Percentiles rank a stretch among this genome's conserved stretches.
phyloP scores from a whole-genome alignment of 2,113 vertebrate genomes.

The Hemichromis elongatus region DNA sequence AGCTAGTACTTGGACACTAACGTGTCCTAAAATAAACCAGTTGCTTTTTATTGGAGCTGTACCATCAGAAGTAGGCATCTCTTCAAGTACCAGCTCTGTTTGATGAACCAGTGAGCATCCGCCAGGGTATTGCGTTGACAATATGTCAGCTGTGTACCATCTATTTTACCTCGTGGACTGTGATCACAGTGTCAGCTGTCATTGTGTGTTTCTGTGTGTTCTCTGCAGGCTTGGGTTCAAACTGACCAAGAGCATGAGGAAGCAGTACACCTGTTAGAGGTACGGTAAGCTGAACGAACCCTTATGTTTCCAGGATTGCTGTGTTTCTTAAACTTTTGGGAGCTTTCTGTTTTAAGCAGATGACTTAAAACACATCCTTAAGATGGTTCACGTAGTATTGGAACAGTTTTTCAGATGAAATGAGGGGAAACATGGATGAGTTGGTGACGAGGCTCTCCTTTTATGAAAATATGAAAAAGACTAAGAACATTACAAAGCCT shows the following conservation, averaged over 20 bases:
- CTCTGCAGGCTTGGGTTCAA: constrained; percentile 82
- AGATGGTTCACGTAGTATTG: neutral
- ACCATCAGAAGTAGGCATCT: constrained; percentile 7
- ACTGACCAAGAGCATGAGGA: constrained; percentile 86
- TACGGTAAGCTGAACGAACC: constrained; percentile 55
- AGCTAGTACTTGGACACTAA: neutral
- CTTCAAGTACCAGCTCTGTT: constrained; percentile 3
- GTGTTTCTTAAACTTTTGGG: neutral
- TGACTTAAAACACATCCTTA: neutral
- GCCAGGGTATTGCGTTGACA: constrained; percentile 27
- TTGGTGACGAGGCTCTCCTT: neutral
- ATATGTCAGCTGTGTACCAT: constrained; percentile 37
- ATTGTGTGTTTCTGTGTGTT: constrained; percentile 37
- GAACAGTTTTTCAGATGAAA: neutral
- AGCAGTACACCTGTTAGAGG: constrained; percentile 86
- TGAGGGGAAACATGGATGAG: neutral
- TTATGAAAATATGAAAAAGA: neutral
- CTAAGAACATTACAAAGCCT: too few species aligned
- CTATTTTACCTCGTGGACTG: constrained; percentile 1
- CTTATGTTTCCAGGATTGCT: neutral
- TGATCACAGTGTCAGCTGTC: constrained; percentile 51
- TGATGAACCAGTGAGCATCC: constrained; percentile 21
- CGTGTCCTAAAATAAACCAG: neutral
- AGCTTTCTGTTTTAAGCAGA: neutral
- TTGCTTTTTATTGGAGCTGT: neutral